Evolutionary conservation across 2,113 vertebrate species (phyloP), one percentile per base, ranked within the genome.

Genomic region (Festucalex cinctus): DNA sequence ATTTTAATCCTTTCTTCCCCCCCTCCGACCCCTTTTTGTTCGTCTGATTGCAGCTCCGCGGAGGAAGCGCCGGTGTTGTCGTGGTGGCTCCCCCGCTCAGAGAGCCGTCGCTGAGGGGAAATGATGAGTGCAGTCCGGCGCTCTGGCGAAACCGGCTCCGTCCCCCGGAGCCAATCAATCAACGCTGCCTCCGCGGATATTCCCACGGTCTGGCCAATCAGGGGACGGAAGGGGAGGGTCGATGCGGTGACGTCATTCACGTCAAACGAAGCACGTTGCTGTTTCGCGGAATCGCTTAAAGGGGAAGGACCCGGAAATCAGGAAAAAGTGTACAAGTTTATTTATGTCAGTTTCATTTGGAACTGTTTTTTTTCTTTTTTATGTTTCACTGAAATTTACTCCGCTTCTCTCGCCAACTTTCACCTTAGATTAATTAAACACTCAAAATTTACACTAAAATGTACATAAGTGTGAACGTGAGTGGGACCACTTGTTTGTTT

Each of bases 171-270:
- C 90, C 90, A 91, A 91, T 92, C 89, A 86, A 78, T 77, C 74
- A 80, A 35, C 65, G 71, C 57, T 59, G 57, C 77, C 1, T 5
- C 0, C 78, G 85, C 77, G 84, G 83, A 87, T 90, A 87, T 86
- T 87, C 86, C 84, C 88, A 86, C 71, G 79, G 61, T 44, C 85
- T 66, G 60, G 41, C 91, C 90, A 92, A 91, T 92, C 79, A 2
- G 28, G 63, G 12, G 6, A 56, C 66, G 26, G 80, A 60, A 67
- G 89, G 88, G 85, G 88, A 85, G 85, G 88, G 87, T 61, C 65
- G 46, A 62, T 68, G 63, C 37, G 13, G 76, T 74, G 84, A 89
- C 53, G 82, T 66, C 63, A 26, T 57, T 26, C 58, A 78, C 72
- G 78, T 90, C 84, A 60, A 74, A 77, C 78, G 32, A 80, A 86